Evolutionary conservation across 2,113 vertebrate species (phyloP).

Genomic region (Tangachromis dhanisi): DNA sequence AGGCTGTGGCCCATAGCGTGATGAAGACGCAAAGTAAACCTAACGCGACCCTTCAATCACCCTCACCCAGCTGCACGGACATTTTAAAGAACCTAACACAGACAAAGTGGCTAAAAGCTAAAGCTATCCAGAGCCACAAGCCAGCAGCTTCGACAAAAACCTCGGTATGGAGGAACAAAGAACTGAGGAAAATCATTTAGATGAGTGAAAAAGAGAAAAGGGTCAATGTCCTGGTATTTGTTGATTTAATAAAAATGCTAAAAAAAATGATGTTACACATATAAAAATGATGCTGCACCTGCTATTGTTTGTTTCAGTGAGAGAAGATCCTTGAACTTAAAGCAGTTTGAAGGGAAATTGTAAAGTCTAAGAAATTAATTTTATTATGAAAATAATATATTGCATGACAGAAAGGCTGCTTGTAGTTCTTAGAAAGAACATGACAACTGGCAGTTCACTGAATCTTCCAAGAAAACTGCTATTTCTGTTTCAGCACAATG

Average conservation of each 20-base stretch:
- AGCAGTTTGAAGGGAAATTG: not conserved
- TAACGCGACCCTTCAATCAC: not conserved
- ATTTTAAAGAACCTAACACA: not conserved
- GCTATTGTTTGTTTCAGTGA: not conserved
- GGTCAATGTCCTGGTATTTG: not conserved
- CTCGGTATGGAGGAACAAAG: not conserved
- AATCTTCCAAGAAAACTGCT: not conserved
- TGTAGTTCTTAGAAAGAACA: not conserved
- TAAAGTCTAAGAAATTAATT: not conserved
- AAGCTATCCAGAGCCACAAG: not conserved
- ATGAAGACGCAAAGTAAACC: not conserved
- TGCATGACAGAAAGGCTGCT: not conserved
- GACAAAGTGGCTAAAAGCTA: not conserved
- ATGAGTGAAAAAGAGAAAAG: not conserved
- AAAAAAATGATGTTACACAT: not conserved
- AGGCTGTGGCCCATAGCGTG: not conserved
- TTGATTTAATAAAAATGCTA: not conserved
- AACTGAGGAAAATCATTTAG: not conserved
- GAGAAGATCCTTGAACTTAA: not conserved
- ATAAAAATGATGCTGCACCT: not conserved
- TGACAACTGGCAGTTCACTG: not conserved
- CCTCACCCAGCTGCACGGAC: not conserved
- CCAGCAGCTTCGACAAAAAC: not conserved
- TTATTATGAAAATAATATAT: not conserved
- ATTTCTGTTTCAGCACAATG: not conserved